Percentiles rank a stretch among this genome's conserved stretches.
Evolutionary conservation across 2,888 invertebrate genomes (phyloP).

Genomic region (Clistopyga incitator): DNA sequence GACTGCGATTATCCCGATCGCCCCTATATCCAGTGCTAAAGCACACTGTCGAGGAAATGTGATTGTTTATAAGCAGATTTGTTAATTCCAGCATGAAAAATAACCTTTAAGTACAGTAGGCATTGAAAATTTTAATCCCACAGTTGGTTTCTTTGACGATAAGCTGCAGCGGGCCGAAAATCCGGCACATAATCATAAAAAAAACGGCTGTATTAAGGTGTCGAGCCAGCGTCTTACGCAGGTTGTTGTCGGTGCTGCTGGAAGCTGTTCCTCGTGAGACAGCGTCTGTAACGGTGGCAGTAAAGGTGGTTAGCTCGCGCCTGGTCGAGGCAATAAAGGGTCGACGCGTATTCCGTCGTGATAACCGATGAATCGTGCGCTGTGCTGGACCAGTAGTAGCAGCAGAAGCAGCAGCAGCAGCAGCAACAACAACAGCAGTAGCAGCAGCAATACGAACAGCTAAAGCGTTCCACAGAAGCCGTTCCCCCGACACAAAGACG

Average conservation of each 20-base stretch:
- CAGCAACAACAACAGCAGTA: constrained; percentile 22
- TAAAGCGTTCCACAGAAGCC: constrained; percentile 73
- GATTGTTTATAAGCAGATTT: neutral
- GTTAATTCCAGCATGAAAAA: constrained; percentile 43
- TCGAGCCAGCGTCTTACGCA: constrained; percentile 59
- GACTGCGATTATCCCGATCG: too few relatives aligned
- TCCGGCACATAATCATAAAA: constrained; percentile 45
- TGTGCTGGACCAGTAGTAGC: constrained; percentile 43
- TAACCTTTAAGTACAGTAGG: neutral
- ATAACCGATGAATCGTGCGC: constrained; percentile 74
- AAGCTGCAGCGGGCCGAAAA: constrained; percentile 17
- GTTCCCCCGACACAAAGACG: constrained; percentile 75
- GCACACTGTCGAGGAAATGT: neutral
- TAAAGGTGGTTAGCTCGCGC: constrained; percentile 63
- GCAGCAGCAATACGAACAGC: constrained; percentile 39
- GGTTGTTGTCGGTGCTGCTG: constrained; percentile 23
- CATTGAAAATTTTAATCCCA: constrained; percentile 49
- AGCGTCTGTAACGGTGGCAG: constrained; percentile 56
- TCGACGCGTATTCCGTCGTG: constrained; percentile 68
- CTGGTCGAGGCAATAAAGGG: constrained; percentile 65
- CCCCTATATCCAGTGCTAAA: constrained; percentile 3
- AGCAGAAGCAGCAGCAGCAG: constrained; percentile 41
- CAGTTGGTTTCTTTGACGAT: constrained; percentile 45
- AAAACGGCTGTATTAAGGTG: constrained; percentile 59
- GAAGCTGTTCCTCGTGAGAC: constrained; percentile 27